phyloP scores from a whole-genome alignment of 2,888 invertebrate genomes.

The Tubiluchus corallicola region DNA sequence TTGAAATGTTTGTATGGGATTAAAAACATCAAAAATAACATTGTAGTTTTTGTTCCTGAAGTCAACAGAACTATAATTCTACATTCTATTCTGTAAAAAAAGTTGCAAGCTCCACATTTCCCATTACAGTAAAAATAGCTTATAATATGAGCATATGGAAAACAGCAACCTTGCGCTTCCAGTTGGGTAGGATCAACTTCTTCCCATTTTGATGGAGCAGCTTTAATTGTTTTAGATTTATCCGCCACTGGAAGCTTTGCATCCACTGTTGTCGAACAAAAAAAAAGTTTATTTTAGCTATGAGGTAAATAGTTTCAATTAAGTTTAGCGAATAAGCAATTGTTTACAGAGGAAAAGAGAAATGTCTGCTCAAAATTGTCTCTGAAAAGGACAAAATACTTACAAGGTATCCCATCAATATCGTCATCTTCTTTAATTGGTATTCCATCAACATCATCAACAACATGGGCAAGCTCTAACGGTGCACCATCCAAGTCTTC shows the following conservation, averaged over 20 bases:
- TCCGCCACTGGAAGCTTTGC: not conserved
- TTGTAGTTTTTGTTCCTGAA: no score
- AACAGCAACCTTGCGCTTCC: constrained; percentile 36
- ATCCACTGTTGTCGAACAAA: constrained; percentile 7
- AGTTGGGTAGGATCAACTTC: constrained; percentile 70
- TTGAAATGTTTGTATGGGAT: no score
- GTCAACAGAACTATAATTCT: not conserved
- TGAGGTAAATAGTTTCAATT: no score
- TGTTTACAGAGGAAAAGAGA: not conserved
- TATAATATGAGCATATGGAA: not conserved
- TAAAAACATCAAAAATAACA: no score
- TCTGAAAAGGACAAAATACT: constrained; percentile 5
- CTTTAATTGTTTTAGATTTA: not conserved
- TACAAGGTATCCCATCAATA: constrained; percentile 17
- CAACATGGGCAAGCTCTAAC: constrained; percentile 21
- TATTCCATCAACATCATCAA: constrained; percentile 11
- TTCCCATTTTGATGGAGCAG: constrained; percentile 80
- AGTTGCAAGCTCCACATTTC: no score
- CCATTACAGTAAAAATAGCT: constrained; percentile 9
- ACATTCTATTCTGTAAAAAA: no score
- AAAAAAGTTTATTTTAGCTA: not conserved
- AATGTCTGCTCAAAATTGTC: not conserved
- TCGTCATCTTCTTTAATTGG: constrained; percentile 12
- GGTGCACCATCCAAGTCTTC: constrained; percentile 46
- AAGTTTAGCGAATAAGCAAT: no score